Conservation (phyloP, 2,113 vertebrate species). For the Sylvia atricapilla region DNA sequence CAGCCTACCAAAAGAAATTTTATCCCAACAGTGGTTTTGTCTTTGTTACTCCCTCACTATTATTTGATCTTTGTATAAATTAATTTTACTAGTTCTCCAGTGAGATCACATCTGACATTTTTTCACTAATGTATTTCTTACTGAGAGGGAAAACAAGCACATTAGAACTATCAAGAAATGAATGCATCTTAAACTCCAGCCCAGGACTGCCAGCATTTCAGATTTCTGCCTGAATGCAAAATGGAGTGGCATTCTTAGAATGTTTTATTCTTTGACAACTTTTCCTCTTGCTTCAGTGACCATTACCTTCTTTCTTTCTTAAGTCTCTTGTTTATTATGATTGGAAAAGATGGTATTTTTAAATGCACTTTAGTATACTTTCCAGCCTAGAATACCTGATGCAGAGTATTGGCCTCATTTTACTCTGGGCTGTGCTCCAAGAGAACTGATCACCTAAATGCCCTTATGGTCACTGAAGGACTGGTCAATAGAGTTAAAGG, state of each 20-base stretch:
- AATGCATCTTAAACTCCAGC: not conserved
- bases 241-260: not conserved
- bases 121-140: not conserved
- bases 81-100: not conserved
- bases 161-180: not conserved
- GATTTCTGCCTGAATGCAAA: conserved; percentile 1
- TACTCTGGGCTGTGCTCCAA: not conserved
- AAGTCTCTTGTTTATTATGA: not conserved
- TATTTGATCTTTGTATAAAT: not conserved
- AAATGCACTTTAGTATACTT: not conserved
- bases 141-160: not conserved
- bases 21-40: not conserved
- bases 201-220: not conserved
- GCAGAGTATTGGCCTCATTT: not conserved
- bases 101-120: not conserved
- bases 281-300: not conserved
- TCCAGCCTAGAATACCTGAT: not conserved
- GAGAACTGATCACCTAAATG: not conserved
- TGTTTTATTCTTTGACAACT: not conserved
- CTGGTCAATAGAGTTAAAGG: not conserved
- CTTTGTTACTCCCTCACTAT: not conserved
- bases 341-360: not conserved
- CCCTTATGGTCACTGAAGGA: not conserved
- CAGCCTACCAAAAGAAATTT: not conserved
- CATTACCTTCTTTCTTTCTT: not conserved